Conservation (phyloP, 1,140 invertebrate species). For the Dendroctonus valens region DNA sequence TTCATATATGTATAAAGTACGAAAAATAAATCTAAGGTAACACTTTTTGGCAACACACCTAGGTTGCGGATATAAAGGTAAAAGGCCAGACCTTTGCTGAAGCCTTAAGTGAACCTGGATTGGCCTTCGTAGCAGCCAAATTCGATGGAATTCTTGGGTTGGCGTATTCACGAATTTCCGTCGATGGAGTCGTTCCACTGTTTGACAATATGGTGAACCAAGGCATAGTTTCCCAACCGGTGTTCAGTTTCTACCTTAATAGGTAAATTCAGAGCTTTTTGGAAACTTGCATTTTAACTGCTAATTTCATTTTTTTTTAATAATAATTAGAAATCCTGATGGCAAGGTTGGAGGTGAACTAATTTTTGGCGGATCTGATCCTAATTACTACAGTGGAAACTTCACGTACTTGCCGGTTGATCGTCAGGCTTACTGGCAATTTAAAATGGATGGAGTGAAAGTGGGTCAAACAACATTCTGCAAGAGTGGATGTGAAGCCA, state of each 20-base stretch:
- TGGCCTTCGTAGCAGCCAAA: conserved; percentile 91
- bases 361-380: conserved; percentile 94
- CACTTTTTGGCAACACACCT: neutral
- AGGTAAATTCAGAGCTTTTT: conserved; percentile 22
- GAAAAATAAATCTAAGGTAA: neutral
- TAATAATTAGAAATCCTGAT: conserved; percentile 67
- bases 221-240: conserved; percentile 68
- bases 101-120: conserved; percentile 88
- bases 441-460: conserved; percentile 80
- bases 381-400: conserved; percentile 82
- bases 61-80: conserved; percentile 47
- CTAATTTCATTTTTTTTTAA: neutral
- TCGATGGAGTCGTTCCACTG: conserved; percentile 86
- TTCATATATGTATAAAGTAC: neutral
- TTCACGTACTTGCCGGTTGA: conserved; percentile 91
- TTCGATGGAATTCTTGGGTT: conserved; percentile 98
- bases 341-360: conserved; percentile 84
- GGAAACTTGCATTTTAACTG: neutral
- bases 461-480: conserved; percentile 66
- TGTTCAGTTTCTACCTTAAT: conserved; percentile 95
- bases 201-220: conserved; percentile 95
- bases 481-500: conserved; percentile 79
- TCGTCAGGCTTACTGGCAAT: conserved; percentile 95
- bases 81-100: conserved; percentile 92
- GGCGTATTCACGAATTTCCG: conserved; percentile 85